These are phyloP conservation scores for Tachysurus vachellii DNA, from an alignment of 2,113 vertebrate species.

Conservation along the genomic window DNA sequence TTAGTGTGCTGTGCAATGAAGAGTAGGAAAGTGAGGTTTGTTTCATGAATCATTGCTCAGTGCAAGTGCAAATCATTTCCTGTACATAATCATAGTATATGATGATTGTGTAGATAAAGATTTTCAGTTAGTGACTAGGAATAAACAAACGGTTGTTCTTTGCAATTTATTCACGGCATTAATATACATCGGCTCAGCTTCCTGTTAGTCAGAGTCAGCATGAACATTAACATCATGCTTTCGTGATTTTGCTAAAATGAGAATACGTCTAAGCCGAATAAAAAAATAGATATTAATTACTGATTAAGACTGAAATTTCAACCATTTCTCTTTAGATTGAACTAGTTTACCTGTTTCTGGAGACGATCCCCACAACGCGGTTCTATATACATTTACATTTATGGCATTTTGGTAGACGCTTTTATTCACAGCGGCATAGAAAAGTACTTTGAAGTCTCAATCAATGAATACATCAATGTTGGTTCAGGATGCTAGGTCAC, in stretches of 20 bases:
- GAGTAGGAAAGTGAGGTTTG: background rate
- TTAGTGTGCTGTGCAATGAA: background rate
- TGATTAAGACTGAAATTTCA: background rate
- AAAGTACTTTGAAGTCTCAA: no score
- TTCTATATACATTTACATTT: no score
- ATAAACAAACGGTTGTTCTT: background rate
- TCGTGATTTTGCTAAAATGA: background rate
- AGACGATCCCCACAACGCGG: no score
- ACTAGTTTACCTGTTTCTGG: no score
- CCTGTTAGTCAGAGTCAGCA: slow-evolving; percentile 9
- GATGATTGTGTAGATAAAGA: background rate
- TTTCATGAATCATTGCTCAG: background rate
- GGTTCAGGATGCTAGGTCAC: no score
- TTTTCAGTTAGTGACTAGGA: background rate
- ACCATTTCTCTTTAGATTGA: background rate
- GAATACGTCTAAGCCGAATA: background rate
- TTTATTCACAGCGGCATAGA: no score
- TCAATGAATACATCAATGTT: no score
- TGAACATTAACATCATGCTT: background rate
- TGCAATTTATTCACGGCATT: background rate
- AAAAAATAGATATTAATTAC: background rate
- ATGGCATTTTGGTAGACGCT: no score
- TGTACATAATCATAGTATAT: background rate
- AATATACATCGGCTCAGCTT: slow-evolving; percentile 17
- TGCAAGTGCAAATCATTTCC: background rate